Base-by-base conservation (phyloP, 2,888 invertebrate genomes). In the Dromius quadrimaculatus region DNA sequence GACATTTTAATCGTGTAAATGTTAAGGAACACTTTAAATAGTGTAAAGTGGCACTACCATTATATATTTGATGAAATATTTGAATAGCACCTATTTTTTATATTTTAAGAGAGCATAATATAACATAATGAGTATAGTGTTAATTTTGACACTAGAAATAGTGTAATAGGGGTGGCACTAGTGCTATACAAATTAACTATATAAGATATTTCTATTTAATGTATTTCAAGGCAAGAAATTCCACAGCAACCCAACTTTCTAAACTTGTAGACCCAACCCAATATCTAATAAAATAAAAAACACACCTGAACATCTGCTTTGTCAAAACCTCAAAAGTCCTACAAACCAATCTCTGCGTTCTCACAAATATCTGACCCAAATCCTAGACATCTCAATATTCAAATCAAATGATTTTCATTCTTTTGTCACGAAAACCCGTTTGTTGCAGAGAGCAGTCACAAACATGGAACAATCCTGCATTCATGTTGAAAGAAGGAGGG, bases 391-490 rank as follows among this genome's bases (percentile, higher is more conserved):
- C 66, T 36, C 22, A n/a, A n/a, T 54, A 66, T 66, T 22, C 36
- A 66, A 54, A 54, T 66, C 54, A 28, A 23, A 9, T 17, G 17
- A 59, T 59, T 47, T n/a, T 11, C 19, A 32, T 64, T 66, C 66
- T 54, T 66, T 66, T 38, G 54, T 54, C 38, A 54, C 32, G 38
- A 28, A 22, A 20, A n/a, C n/a, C 57, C 66, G 22, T 66, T 20
- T 66, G 66, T 66, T 66, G 22, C 65, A 66, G 54, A 22, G n/a
- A 23, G 4, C 38, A 61, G 32, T n/a, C 32, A 20, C 47, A 57
- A 11, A 41, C 43, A 43, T 41, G 47, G n/a, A n/a, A n/a, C 32
- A 20, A 15, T 23, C 17, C 34, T 59, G 59, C 59, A 59, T 36
- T 36, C 68, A 59, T 43, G 59, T 28, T 68, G 19, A 6, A 22